Evolutionary conservation across 2,888 invertebrate species (phyloP).

Genomic region (Tortricodes alternella): DNA sequence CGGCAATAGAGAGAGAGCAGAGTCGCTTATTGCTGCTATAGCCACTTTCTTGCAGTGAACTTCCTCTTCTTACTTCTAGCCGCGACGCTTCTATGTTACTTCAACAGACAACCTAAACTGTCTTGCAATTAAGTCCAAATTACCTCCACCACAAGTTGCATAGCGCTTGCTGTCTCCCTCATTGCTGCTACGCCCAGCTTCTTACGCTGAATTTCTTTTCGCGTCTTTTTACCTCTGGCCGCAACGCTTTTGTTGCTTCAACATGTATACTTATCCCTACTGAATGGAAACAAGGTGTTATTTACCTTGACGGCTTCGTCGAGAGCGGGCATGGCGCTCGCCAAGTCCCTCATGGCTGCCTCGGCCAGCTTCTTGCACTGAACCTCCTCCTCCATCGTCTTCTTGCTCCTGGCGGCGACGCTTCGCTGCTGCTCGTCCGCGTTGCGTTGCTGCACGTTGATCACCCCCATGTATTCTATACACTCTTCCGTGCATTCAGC

Average conservation of each 20-base stretch:
- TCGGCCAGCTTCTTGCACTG: constrained; percentile 92
- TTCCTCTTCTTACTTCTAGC: too few relatives aligned
- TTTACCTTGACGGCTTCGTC: constrained; percentile 88
- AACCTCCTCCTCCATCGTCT: constrained; percentile 90
- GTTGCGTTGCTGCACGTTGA: constrained; percentile 90
- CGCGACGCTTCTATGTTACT: too few relatives aligned
- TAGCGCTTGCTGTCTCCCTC: too few relatives aligned
- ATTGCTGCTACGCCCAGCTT: too few relatives aligned
- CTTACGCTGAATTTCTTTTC: background rate
- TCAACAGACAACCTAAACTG: too few relatives aligned
- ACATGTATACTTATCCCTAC: background rate
- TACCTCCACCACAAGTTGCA: too few relatives aligned
- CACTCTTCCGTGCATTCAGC: constrained; percentile 91
- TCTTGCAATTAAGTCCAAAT: too few relatives aligned
- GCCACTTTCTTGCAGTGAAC: too few relatives aligned
- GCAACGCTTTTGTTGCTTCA: background rate
- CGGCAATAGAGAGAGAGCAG: too few relatives aligned
- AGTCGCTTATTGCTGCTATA: too few relatives aligned
- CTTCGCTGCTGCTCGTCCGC: constrained; percentile 91
- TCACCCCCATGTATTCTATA: constrained; percentile 91
- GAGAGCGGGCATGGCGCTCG: constrained; percentile 93
- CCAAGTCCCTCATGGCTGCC: constrained; percentile 91
- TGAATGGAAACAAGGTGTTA: background rate
- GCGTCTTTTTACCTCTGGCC: background rate
- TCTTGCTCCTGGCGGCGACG: constrained; percentile 86